Conservation (phyloP, 53 echinoderm and acorn worm genomes). For the Arbacia lixula region DNA sequence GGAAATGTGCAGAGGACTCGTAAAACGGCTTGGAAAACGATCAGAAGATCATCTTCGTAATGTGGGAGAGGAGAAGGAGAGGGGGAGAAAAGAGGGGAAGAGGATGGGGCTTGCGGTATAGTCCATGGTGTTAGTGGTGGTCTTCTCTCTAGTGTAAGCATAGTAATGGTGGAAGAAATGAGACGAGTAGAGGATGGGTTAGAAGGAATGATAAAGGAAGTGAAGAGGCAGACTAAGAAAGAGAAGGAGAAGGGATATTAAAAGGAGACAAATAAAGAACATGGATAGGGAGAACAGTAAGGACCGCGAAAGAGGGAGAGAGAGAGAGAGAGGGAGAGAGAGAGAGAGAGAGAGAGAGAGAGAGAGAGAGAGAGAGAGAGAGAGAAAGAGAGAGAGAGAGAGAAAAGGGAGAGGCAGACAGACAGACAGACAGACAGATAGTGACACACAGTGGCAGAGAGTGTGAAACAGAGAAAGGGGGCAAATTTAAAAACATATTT, state of each 20-base stretch:
- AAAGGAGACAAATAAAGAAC: too few relatives aligned
- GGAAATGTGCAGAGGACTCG: not conserved
- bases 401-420: not conserved
- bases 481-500: not conserved
- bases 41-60: constrained; percentile 1
- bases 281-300: not conserved
- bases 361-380: not conserved
- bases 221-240: not conserved
- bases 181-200: too few relatives aligned
- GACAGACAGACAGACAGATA: not conserved
- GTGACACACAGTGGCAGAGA: not conserved
- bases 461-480: not conserved
- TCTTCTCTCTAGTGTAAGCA: too few relatives aligned
- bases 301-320: not conserved
- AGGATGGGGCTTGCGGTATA: too few relatives aligned
- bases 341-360: not conserved
- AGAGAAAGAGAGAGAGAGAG: not conserved
- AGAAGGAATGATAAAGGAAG: not conserved
- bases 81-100: not conserved
- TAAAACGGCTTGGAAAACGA: constrained; percentile 5
- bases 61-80: not conserved
- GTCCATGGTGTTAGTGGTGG: too few relatives aligned
- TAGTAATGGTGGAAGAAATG: too few relatives aligned
- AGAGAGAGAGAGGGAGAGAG: not conserved
- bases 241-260: not conserved